Evolutionary conservation across 2,888 invertebrate genomes (phyloP).

Genomic region (Acrocyrtus sp.): DNA sequence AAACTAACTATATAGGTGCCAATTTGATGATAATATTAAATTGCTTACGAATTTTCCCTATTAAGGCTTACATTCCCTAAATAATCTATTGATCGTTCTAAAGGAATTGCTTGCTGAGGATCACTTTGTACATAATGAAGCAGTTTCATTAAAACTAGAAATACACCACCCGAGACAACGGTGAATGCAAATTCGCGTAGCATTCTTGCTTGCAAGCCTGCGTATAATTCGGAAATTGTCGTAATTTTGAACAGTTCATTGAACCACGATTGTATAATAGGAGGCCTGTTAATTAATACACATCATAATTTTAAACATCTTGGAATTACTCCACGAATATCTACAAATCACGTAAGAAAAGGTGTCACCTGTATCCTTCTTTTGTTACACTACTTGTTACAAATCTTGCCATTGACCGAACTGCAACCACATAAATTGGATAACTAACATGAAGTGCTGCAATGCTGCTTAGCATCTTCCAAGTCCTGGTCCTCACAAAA

Average conservation of each 20-base stretch:
- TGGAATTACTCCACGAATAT: neutral
- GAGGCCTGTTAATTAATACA: conserved; percentile 16
- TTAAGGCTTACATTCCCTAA: conserved; percentile 27
- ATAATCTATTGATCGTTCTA: conserved; percentile 5
- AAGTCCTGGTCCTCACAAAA: conserved; percentile 37
- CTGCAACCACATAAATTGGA: conserved; percentile 91
- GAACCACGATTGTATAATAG: conserved; percentile 15
- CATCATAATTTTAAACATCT: neutral
- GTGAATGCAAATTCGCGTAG: conserved; percentile 12
- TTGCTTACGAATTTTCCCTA: too few species aligned
- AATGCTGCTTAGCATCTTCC: conserved; percentile 47
- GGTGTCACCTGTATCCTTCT: conserved; percentile 20
- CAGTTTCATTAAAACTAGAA: conserved; percentile 12
- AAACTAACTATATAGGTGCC: too few species aligned
- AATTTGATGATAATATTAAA: too few species aligned
- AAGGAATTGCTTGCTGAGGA: neutral
- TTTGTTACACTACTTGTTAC: conserved; percentile 10
- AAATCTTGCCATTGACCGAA: conserved; percentile 94
- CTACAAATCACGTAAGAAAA: too few species aligned
- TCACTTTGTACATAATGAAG: conserved; percentile 2
- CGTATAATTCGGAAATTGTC: conserved; percentile 16
- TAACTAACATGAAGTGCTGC: conserved; percentile 79
- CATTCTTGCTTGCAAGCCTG: conserved; percentile 13
- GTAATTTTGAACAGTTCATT: conserved; percentile 1
- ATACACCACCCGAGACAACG: neutral